These are phyloP conservation scores for Salpingus planirostris DNA, from an alignment of 2,888 invertebrate species.

Conservation along the genomic window DNA sequence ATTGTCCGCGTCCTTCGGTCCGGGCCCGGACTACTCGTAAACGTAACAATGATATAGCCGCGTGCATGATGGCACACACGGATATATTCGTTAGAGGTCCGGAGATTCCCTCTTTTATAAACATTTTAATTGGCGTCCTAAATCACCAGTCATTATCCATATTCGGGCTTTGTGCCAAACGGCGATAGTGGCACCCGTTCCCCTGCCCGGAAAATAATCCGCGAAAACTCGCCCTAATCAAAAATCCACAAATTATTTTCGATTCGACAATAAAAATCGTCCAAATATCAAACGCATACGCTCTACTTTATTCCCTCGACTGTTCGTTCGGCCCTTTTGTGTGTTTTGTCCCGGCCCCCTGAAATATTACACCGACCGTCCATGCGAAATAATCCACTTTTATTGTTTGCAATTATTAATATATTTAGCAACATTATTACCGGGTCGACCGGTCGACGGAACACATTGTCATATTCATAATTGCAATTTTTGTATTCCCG, in stretches of 20 bases:
- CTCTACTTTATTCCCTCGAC: no score
- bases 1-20: constrained; percentile 4
- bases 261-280: no score
- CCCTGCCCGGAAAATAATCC: not conserved
- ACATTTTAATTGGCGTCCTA: constrained; percentile 41
- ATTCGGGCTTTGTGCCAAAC: constrained; percentile 22
- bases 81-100: constrained; percentile 19
- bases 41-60: constrained; percentile 15
- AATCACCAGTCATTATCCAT: constrained; percentile 38
- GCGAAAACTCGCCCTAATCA: no score
- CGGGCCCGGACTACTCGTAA: constrained; percentile 5
- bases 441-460: constrained; percentile 27
- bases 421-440: constrained; percentile 41
- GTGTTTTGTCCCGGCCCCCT: no score
- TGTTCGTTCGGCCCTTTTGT: no score
- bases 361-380: constrained; percentile 31
- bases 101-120: constrained; percentile 30
- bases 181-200: constrained; percentile 7
- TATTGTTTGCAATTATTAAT: constrained; percentile 42
- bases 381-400: constrained; percentile 41
- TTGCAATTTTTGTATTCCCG: constrained; percentile 37
- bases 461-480: constrained; percentile 37
- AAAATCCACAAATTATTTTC: no score
- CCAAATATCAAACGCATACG: no score
- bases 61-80: constrained; percentile 11